Conservation (phyloP, 2,888 invertebrate genomes). For the Strigamia maritima region DNA sequence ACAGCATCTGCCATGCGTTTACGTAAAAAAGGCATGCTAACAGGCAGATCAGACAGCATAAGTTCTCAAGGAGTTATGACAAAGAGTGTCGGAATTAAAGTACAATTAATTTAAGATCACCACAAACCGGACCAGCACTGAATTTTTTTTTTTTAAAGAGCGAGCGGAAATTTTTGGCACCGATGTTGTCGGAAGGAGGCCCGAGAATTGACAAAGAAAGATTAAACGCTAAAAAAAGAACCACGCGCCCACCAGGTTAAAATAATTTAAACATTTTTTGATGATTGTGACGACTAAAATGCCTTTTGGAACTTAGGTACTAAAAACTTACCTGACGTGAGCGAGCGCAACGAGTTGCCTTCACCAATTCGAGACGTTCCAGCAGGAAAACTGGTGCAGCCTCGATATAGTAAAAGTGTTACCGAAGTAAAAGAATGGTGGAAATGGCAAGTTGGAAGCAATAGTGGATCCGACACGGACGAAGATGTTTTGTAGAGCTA, state of each 20-base stretch:
- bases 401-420: slow-evolving; percentile 60
- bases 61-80: slow-evolving; percentile 62
- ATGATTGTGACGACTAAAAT: background rate
- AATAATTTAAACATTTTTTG: no score
- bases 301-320: slow-evolving; percentile 39
- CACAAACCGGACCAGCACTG: no score
- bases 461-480: slow-evolving; percentile 44
- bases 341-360: slow-evolving; percentile 54
- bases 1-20: slow-evolving; percentile 44
- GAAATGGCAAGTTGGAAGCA: slow-evolving; percentile 69
- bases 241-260: slow-evolving; percentile 48
- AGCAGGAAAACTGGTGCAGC: slow-evolving; percentile 48
- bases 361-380: slow-evolving; percentile 38
- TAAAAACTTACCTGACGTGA: slow-evolving; percentile 56
- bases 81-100: slow-evolving; percentile 5
- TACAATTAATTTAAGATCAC: background rate
- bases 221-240: slow-evolving; percentile 51
- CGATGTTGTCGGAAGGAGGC: slow-evolving; percentile 53
- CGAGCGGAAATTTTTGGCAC: slow-evolving; percentile 51
- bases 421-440: slow-evolving; percentile 81
- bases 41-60: slow-evolving; percentile 67
- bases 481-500: slow-evolving; percentile 39
- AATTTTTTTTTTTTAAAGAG: slow-evolving; percentile 44
- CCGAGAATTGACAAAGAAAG: slow-evolving; percentile 50
- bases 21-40: slow-evolving; percentile 47